phyloP scores from a whole-genome alignment of 2,797 vertebrate species.

The Xyrichtys novacula region DNA sequence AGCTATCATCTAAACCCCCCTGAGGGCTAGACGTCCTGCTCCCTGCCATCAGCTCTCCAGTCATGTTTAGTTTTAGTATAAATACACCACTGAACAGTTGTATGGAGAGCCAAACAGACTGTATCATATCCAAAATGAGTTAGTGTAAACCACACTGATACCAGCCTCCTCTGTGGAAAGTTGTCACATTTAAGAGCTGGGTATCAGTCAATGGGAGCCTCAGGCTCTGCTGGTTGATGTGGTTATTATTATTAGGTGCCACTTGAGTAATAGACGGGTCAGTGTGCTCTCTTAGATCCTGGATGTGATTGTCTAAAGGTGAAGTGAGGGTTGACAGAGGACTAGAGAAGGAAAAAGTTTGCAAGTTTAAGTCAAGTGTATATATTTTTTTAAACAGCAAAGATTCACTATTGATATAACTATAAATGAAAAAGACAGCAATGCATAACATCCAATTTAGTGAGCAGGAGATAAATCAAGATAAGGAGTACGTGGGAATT shows the following conservation, averaged over 20 bases:
- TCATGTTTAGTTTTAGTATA: neutral
- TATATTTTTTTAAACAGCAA: no score
- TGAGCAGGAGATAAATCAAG: no score
- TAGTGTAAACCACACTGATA: neutral
- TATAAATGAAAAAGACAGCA: no score
- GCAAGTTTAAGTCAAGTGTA: no score
- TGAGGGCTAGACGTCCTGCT: conserved; percentile 25
- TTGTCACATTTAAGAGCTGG: conserved; percentile 17
- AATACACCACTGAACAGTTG: neutral
- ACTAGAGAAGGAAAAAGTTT: neutral
- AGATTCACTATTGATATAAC: no score
- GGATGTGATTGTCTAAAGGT: neutral
- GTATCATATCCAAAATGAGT: neutral
- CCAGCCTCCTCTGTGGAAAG: conserved; percentile 15
- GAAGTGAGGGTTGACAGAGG: neutral
- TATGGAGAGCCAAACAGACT: neutral
- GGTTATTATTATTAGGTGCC: conserved; percentile 34
- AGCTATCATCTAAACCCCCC: conserved; percentile 47
- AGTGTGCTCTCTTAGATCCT: conserved; percentile 21
- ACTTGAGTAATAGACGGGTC: conserved; percentile 31
- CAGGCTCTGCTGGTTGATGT: conserved; percentile 10
- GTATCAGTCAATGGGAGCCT: conserved; percentile 21
- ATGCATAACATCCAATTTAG: no score
- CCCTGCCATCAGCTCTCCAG: conserved; percentile 43
- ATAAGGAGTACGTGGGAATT: no score